Evolutionary conservation across 2,888 invertebrate genomes (phyloP).

Genomic region (Sinelater perroti): DNA sequence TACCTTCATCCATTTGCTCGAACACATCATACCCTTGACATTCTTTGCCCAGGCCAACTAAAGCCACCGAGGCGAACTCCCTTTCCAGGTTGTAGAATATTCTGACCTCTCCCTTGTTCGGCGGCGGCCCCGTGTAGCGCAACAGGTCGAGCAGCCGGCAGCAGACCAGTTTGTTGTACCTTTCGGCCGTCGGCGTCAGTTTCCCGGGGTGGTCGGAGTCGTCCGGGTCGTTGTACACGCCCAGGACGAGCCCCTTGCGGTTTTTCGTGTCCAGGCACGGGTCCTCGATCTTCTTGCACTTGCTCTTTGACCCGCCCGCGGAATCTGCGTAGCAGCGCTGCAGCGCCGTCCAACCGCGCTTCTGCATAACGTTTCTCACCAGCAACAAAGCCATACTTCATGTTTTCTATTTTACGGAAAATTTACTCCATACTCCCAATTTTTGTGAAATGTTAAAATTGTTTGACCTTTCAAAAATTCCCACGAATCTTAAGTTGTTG

Average conservation of each 20-base stretch:
- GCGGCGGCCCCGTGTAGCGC: slow-evolving; percentile 60
- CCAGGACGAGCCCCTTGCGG: slow-evolving; percentile 67
- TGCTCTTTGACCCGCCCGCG: no score
- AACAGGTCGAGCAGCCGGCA: slow-evolving; percentile 66
- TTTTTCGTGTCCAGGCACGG: slow-evolving; percentile 49
- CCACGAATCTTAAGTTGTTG: not conserved
- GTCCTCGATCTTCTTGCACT: slow-evolving; percentile 34
- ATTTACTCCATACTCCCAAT: slow-evolving; percentile 21
- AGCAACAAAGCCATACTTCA: slow-evolving; percentile 4
- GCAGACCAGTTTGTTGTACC: slow-evolving; percentile 65
- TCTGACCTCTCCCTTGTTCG: slow-evolving; percentile 66
- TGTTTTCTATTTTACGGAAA: not conserved
- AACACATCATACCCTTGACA: slow-evolving; percentile 71
- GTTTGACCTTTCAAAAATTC: slow-evolving; percentile 3
- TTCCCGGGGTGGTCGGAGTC: slow-evolving; percentile 65
- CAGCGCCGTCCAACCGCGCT: not conserved
- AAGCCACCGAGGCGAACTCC: slow-evolving; percentile 71
- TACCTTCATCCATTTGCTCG: slow-evolving; percentile 78
- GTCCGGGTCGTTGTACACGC: slow-evolving; percentile 69
- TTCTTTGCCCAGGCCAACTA: slow-evolving; percentile 78
- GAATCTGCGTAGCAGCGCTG: not conserved
- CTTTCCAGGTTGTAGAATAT: slow-evolving; percentile 72
- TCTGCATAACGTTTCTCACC: not conserved
- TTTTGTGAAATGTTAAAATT: slow-evolving; percentile 6
- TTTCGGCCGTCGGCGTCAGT: slow-evolving; percentile 69